Conservation (phyloP, 1,140 invertebrate genomes). For the Mylabris phalerata region DNA sequence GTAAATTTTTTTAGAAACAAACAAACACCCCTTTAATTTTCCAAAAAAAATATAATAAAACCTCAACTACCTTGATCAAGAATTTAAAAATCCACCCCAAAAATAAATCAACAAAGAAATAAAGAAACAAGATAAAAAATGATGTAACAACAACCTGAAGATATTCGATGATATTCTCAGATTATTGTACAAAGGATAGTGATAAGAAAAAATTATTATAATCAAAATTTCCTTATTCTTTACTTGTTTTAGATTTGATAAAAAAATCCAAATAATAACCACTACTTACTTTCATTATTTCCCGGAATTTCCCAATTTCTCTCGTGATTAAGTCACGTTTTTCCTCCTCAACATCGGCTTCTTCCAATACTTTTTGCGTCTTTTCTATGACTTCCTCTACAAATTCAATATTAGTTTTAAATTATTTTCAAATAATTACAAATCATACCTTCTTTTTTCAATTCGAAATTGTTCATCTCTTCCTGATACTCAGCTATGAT, state of each 20-base stretch:
- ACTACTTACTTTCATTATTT: slow-evolving; percentile 86
- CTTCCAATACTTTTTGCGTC: slow-evolving; percentile 59
- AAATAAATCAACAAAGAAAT: too few relatives aligned
- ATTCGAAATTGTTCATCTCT: slow-evolving; percentile 65
- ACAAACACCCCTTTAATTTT: slow-evolving; percentile 6
- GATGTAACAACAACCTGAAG: too few relatives aligned
- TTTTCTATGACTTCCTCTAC: slow-evolving; percentile 45
- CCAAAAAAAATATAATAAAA: background rate
- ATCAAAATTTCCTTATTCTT: background rate
- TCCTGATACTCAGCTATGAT: slow-evolving; percentile 76
- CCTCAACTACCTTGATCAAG: background rate
- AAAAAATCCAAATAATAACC: background rate
- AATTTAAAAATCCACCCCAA: too few relatives aligned
- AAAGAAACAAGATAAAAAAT: too few relatives aligned
- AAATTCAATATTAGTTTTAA: slow-evolving; percentile 10
- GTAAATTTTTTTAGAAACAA: background rate
- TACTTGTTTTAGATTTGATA: background rate
- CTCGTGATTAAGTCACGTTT: slow-evolving; percentile 91
- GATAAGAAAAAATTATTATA: background rate
- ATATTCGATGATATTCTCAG: too few relatives aligned
- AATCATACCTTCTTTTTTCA: slow-evolving; percentile 45
- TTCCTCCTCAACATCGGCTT: slow-evolving; percentile 89
- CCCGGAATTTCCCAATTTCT: slow-evolving; percentile 95
- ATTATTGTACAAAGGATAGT: background rate
- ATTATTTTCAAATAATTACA: background rate